Conservation (phyloP, 2,888 invertebrate genomes). For the Amphipyra berbera region DNA sequence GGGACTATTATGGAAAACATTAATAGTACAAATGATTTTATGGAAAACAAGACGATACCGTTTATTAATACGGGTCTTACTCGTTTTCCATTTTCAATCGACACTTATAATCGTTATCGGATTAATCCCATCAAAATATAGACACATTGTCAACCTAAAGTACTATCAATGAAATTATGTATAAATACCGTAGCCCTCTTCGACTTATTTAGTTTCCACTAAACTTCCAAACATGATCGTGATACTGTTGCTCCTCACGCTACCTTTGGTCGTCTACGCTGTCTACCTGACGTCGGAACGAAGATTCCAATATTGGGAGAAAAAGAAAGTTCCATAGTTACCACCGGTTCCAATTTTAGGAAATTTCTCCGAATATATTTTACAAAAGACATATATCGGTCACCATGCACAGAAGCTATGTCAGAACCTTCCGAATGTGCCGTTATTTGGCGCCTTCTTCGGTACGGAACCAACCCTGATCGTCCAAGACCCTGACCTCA, state of each 20-base stretch:
- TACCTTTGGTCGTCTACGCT: slow-evolving; percentile 30
- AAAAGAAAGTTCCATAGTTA: slow-evolving; percentile 65
- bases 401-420: slow-evolving; percentile 67
- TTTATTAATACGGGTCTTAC: too few relatives aligned
- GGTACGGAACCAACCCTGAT: slow-evolving; percentile 77
- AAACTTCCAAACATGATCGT: slow-evolving; percentile 37
- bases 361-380: slow-evolving; percentile 70
- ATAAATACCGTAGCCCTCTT: background rate
- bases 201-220: background rate
- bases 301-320: slow-evolving; percentile 73
- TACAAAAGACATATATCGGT: slow-evolving; percentile 63
- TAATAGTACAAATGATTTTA: too few relatives aligned
- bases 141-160: too few relatives aligned
- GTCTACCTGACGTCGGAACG: slow-evolving; percentile 56
- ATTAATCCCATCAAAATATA: too few relatives aligned
- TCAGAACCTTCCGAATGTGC: slow-evolving; percentile 66
- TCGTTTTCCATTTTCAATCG: too few relatives aligned
- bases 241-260: slow-evolving; percentile 7
- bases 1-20: too few relatives aligned
- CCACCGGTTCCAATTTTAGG: slow-evolving; percentile 72
- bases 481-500: slow-evolving; percentile 72
- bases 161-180: too few relatives aligned
- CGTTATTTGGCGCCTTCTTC: slow-evolving; percentile 74
- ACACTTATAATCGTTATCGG: too few relatives aligned
- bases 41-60: too few relatives aligned